Percentiles rank a stretch among this genome's conserved stretches.
Evolutionary conservation across 2,888 invertebrate species (phyloP).

Genomic region (Heliconius ethilla): DNA sequence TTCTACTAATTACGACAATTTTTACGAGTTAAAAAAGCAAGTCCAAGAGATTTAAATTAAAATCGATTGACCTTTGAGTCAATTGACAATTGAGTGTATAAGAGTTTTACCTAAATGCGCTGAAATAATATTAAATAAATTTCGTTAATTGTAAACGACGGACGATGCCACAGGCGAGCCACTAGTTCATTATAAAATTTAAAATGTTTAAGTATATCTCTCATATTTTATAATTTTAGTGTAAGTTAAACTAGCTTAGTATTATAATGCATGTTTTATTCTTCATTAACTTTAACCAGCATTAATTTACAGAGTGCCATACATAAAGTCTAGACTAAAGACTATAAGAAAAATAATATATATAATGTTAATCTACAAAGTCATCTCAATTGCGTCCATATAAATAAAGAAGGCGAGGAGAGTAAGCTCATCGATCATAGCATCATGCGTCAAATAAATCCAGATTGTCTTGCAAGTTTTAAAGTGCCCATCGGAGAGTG

Average conservation of each 20-base stretch:
- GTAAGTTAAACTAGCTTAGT: neutral
- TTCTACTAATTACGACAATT: too few relatives aligned
- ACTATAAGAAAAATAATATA: slow-evolving; percentile 16
- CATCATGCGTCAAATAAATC: slow-evolving; percentile 31
- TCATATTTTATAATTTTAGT: neutral
- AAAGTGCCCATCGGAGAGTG: slow-evolving; percentile 46
- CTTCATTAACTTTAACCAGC: neutral
- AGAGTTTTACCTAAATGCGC: too few relatives aligned
- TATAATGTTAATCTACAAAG: slow-evolving; percentile 13
- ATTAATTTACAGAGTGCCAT: neutral
- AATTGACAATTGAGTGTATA: too few relatives aligned
- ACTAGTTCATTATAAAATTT: too few relatives aligned
- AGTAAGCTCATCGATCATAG: slow-evolving; percentile 14
- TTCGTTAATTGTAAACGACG: too few relatives aligned
- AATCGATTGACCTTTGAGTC: too few relatives aligned
- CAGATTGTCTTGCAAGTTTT: slow-evolving; percentile 48
- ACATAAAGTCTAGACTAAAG: slow-evolving; percentile 4
- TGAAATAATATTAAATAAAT: too few relatives aligned
- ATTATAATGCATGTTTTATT: neutral
- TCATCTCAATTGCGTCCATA: neutral
- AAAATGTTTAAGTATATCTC: neutral
- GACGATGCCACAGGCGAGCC: too few relatives aligned
- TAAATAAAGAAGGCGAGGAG: neutral
- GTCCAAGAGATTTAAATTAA: too few relatives aligned
- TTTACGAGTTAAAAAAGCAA: too few relatives aligned